phyloP scores from a whole-genome alignment of 2,113 vertebrate genomes.

The Myiopsitta monachus region DNA sequence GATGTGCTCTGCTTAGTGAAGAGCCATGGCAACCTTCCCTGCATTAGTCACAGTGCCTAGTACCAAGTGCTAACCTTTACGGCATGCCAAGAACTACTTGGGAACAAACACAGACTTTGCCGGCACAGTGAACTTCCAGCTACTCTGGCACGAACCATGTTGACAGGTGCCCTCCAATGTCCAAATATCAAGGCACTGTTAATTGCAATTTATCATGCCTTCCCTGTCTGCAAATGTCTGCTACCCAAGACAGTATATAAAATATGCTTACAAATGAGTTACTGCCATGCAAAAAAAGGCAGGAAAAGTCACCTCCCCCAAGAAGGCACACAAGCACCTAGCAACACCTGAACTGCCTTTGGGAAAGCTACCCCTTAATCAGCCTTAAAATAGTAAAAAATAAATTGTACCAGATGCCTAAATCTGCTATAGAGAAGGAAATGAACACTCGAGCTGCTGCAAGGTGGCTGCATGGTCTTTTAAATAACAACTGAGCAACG shows the following conservation, averaged over 20 bases:
- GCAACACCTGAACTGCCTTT: not conserved
- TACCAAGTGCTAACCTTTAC: conserved; percentile 59
- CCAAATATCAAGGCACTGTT: conserved; percentile 32
- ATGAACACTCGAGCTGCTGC: not conserved
- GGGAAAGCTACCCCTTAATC: not conserved
- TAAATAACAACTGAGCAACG: not conserved
- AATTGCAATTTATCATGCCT: conserved; percentile 43
- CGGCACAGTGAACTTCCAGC: not conserved
- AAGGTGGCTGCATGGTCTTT: not conserved
- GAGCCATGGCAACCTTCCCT: conserved; percentile 43
- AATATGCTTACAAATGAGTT: not conserved
- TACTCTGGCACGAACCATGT: conserved; percentile 24
- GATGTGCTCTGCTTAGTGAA: conserved; percentile 55
- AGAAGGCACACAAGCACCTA: not conserved
- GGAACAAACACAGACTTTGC: conserved; percentile 46
- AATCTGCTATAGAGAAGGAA: not conserved
- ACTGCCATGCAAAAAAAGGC: not conserved
- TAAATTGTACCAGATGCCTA: not conserved
- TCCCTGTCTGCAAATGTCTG: conserved; percentile 34
- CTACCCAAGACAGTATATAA: not conserved
- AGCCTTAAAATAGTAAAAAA: not conserved
- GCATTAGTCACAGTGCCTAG: conserved; percentile 45
- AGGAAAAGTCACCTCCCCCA: not conserved
- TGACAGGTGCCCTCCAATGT: conserved; percentile 46
- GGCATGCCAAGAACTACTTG: conserved; percentile 56